Conservation (phyloP, 2,797 vertebrate genomes). For the Gymnoscopelus braueri region DNA sequence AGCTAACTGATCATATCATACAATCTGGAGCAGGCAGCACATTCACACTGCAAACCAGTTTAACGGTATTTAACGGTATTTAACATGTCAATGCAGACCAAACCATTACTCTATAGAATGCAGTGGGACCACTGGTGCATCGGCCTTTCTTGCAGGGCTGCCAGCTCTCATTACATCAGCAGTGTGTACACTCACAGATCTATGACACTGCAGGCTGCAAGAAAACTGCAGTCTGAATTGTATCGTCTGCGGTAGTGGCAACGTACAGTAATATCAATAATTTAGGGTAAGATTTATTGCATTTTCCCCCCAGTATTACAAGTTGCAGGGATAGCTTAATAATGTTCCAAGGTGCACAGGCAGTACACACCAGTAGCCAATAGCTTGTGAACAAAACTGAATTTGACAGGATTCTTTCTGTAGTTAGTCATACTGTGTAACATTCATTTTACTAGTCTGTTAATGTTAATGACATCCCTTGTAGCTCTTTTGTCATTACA, state of each 20-base stretch:
- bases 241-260: conserved; percentile 13
- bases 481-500: too few relatives aligned
- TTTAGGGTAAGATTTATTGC: background rate
- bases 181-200: conserved; percentile 19
- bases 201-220: conserved; percentile 7
- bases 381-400: background rate
- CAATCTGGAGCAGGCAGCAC: conserved; percentile 59
- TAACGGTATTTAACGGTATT: conserved; percentile 31
- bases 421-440: too few relatives aligned
- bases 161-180: conserved; percentile 22
- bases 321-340: too few relatives aligned
- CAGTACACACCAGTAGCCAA: background rate
- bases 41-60: conserved; percentile 41
- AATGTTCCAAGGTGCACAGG: background rate
- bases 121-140: conserved; percentile 38
- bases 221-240: conserved; percentile 5
- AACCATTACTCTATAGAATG: conserved; percentile 38
- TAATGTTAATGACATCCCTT: too few relatives aligned
- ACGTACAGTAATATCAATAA: background rate
- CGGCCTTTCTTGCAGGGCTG: conserved; percentile 28
- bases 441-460: too few relatives aligned
- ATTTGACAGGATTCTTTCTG: too few relatives aligned
- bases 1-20: conserved; percentile 51
- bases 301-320: too few relatives aligned
- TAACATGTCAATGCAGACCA: conserved; percentile 38